These are phyloP conservation scores for Xerus rutilus DNA, from an alignment of 2,797 vertebrate genomes.

Conservation along the genomic window DNA sequence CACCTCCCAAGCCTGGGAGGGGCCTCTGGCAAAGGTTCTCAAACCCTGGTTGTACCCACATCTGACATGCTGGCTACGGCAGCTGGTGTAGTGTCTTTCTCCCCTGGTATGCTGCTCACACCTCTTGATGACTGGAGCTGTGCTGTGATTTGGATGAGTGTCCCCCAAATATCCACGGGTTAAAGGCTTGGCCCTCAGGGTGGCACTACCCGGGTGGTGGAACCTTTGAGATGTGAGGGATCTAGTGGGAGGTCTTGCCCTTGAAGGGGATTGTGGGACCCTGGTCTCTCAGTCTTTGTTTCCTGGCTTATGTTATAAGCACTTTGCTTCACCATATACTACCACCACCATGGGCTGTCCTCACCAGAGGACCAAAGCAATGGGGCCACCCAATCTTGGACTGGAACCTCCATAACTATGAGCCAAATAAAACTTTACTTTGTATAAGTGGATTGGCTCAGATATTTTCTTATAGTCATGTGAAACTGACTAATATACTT, in stretches of 20 bases:
- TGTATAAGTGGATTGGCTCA: background rate
- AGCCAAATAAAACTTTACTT: background rate
- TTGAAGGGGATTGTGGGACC: background rate
- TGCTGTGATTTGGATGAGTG: background rate
- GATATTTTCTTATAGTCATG: background rate
- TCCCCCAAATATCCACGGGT: background rate
- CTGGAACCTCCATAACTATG: background rate
- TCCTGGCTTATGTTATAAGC: background rate
- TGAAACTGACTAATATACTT: background rate
- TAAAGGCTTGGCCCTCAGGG: background rate
- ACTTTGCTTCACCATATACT: background rate
- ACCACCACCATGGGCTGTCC: background rate
- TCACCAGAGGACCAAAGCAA: background rate
- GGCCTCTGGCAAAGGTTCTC: background rate
- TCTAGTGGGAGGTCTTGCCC: background rate
- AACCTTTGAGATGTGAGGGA: background rate
- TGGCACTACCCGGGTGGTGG: background rate
- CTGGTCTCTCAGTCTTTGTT: background rate
- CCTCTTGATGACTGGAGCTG: background rate
- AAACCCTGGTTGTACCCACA: background rate
- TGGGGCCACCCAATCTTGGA: background rate
- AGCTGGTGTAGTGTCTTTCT: background rate
- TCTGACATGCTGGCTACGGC: background rate
- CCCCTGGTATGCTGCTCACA: background rate
- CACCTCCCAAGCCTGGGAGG: background rate